phyloP scores from a whole-genome alignment of 37 sponge, comb jelly and placozoan genomes.

The Bolinopsis microptera region DNA sequence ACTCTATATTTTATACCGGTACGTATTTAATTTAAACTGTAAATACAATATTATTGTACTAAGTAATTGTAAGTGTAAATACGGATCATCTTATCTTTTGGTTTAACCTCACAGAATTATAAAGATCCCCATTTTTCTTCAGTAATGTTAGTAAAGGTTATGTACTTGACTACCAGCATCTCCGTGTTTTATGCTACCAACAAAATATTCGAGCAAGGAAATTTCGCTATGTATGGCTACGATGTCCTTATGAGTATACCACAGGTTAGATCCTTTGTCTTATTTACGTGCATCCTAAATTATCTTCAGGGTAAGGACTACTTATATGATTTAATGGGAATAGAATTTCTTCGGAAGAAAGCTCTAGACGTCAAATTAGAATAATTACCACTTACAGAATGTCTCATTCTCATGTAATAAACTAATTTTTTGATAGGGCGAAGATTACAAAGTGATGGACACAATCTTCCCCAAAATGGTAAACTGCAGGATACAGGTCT shows the following conservation, averaged over 20 bases:
- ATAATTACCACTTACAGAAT: no score
- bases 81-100: no score
- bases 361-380: no score
- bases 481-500: background rate
- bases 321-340: background rate
- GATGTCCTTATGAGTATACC: constrained; percentile 20
- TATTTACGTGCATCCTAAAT: no score
- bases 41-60: no score
- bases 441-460: background rate
- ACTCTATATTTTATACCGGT: constrained; percentile 53
- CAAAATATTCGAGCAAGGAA: constrained; percentile 3
- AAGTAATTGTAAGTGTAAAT: no score
- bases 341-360: background rate
- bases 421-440: background rate
- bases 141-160: constrained; percentile 40
- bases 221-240: constrained; percentile 31
- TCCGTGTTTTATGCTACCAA: background rate
- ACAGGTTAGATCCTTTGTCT: background rate
- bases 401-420: no score
- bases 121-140: no score
- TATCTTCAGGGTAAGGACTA: background rate
- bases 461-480: constrained; percentile 58
- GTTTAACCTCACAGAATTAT: no score
- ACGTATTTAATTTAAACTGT: background rate
- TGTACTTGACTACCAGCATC: constrained; percentile 2